A percentile compares a stretch with the other conserved stretches of the same genome.
Evolutionary conservation across 2,888 invertebrate genomes (phyloP).

Genomic region (Dolichopus griseipennis): DNA sequence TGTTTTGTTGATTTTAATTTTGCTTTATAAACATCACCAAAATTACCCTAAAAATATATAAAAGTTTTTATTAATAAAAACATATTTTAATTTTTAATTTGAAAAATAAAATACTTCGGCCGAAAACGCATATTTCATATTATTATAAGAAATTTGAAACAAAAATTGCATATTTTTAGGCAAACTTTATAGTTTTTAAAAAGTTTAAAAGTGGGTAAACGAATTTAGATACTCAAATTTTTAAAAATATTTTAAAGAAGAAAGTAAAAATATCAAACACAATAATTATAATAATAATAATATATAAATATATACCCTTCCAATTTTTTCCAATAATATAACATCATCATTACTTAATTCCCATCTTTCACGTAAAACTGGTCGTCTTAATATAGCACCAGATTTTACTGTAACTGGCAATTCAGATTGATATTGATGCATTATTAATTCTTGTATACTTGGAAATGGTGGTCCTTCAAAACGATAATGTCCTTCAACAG

Average conservation of each 20-base stretch:
- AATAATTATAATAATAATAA: too few species aligned
- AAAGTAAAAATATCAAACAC: too few species aligned
- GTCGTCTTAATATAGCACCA: constrained; percentile 76
- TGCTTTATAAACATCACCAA: constrained; percentile 94
- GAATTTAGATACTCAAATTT: too few species aligned
- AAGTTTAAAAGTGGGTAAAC: too few species aligned
- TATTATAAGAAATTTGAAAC: too few species aligned
- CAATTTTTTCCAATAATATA: constrained; percentile 82
- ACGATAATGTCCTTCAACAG: constrained; percentile 81
- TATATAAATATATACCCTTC: constrained; percentile 57
- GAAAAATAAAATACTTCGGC: too few species aligned
- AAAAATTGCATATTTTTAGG: background rate
- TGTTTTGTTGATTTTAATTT: constrained; percentile 70
- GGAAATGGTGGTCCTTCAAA: constrained; percentile 93
- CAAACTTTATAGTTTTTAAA: background rate
- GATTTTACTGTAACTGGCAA: constrained; percentile 86
- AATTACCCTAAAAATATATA: constrained; percentile 68
- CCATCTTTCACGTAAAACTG: constrained; percentile 86
- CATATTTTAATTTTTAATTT: too few species aligned
- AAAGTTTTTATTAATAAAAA: background rate
- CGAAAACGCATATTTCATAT: too few species aligned
- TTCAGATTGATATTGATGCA: constrained; percentile 78
- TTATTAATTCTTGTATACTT: constrained; percentile 83
- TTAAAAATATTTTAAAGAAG: too few species aligned
- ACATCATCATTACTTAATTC: constrained; percentile 95